Conservation (phyloP, 2,888 invertebrate genomes). For the Nomada lathburiana region DNA sequence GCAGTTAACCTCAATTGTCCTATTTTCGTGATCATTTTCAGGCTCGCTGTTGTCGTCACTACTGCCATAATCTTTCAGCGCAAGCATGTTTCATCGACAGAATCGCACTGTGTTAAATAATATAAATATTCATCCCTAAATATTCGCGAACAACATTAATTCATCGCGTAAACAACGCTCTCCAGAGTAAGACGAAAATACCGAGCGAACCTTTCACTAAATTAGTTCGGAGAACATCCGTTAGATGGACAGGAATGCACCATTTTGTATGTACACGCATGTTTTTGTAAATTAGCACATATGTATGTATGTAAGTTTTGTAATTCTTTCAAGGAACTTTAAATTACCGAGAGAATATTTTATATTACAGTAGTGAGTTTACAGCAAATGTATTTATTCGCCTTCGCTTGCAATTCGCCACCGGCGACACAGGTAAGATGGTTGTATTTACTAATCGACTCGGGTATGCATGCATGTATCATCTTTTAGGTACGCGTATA, state of each 20-base stretch:
- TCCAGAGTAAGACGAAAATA: background rate
- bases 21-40: constrained; percentile 71
- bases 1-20: constrained; percentile 76
- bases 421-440: no score
- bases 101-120: background rate
- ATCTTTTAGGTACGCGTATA: no score
- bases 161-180: constrained; percentile 4
- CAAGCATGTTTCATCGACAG: constrained; percentile 86
- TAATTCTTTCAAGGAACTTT: no score
- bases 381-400: no score
- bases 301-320: no score
- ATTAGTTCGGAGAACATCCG: background rate
- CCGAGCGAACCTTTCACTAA: background rate
- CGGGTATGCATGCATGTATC: no score
- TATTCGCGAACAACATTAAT: background rate
- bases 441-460: no score
- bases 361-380: no score
- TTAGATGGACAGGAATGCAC: background rate
- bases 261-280: no score
- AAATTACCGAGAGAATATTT: no score
- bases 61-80: constrained; percentile 90
- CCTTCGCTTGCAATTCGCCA: no score
- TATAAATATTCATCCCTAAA: background rate
- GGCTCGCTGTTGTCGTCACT: constrained; percentile 86
- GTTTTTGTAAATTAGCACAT: no score